Base-by-base conservation (phyloP, 2,113 vertebrate species). In the Petrocephalus microphthalmus region DNA sequence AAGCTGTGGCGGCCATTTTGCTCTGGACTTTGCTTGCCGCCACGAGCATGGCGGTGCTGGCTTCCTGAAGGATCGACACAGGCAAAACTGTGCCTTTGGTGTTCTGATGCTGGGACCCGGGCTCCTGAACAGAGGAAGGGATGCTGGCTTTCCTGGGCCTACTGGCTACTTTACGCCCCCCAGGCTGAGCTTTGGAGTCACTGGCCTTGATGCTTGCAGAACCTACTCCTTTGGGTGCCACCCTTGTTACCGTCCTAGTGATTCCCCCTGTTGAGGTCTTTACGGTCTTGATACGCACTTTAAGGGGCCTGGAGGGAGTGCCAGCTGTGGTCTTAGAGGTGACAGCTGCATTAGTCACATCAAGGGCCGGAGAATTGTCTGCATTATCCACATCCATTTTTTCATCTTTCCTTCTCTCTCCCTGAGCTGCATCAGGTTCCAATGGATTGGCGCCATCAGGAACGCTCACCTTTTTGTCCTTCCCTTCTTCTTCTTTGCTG, bases 221-320 rank as follows among this genome's bases (percentile, higher is more conserved):
- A 60, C 74, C 89, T 4, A 53, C 86, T 90, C 88, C 92, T 91
- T 97, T 97, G 0, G 96, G 94, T 0, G 95, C 93, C 8, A 95
- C 95, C n/a, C 96, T 94, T 47, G 96, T 96, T 13, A 97, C 96
- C 0, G 97, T 97, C 81, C 97, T 93, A 8, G 96, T 97, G 91
- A 98, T 95, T 91, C 94, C 97, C 13, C 97, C 97, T 0, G 95
- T 96, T 0, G 96, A 95, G 0, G 96, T 97, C 88, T 99, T 99
- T 85, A 99, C 96, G 42, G 98, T 99, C 92, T 99, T 99, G 90
- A 99, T 99, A 89, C 97, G 94, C 52, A 99, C 98, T 78, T 99
- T 99, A 71, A 99, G 95, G 0, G 97, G 97, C 53, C 96, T 93
- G 0, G 96, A 94, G 1, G 96, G 94, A 67, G 90, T 91, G 81